Base-by-base conservation (phyloP, 37 sponge, comb jelly and placozoan species). In the Corticium candelabrum region DNA sequence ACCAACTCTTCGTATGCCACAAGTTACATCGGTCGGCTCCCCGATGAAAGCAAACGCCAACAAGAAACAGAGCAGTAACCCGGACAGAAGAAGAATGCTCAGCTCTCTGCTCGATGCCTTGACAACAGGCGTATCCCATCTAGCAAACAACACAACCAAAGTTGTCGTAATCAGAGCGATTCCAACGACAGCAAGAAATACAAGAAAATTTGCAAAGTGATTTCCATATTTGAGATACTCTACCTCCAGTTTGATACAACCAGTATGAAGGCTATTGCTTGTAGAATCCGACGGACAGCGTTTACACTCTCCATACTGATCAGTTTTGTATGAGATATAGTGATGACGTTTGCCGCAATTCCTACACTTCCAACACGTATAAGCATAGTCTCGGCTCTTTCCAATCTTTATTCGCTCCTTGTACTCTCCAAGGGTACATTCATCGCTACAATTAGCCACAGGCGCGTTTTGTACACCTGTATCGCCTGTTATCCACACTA, bases 21-120 rank as follows among this genome's bases (percentile, higher is more conserved):
- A 91, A 3, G 77, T 83, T 38, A 34, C 41, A 38, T 67, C 39
- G 11, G 74, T 50, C 0, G 92, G 89, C 40, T 81, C 32, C 27
- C 41, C 73, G 34, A 91, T 41, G 35, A 21, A 79, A 50, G 79
- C 68, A 68, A 85, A 79, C 29, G 89, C 82, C 5, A 84, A 36
- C 0, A 80, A 2, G 69, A 72, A 88, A 35, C 81, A 83, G 31
- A 89, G 40, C 0, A 82, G 2, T 29, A 89, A 21, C 1, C 89
- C 89, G 41, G 31, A 34, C n/a, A 91, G 68, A 38, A 91, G 71
- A 11, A 85, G 32, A 1, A 69, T 15, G 68, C 84, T 86, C 1
- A 89, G 79, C 82, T 91, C 92, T 68, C 92, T 27, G 79, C 89
- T 86, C 37, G 92, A 78, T 3, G 84, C 89, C 50, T 89, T 88